Percentiles rank a stretch among this genome's conserved stretches.
These are phyloP conservation scores for Ovis aries DNA, from an alignment of 2,113 vertebrate species.

Conservation along the genomic window DNA sequence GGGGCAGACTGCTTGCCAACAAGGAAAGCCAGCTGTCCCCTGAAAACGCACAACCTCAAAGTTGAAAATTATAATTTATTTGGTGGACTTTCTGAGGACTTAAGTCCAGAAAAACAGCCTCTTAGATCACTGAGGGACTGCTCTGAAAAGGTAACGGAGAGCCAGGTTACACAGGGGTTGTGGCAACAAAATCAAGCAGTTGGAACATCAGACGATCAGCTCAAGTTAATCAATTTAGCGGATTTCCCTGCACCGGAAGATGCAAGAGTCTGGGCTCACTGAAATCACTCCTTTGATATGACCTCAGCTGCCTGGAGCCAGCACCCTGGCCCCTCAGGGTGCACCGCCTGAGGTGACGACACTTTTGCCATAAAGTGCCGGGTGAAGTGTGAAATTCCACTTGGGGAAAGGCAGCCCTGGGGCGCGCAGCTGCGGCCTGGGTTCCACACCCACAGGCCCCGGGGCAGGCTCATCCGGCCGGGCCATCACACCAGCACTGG, in stretches of 20 bases:
- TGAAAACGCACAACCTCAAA: background rate
- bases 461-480: fast-evolving
- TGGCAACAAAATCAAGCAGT: background rate
- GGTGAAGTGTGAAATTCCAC: fast-evolving
- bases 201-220: background rate
- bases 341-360: fast-evolving
- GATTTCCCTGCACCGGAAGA: background rate
- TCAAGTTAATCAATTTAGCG: background rate
- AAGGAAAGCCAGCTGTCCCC: background rate
- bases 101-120: background rate
- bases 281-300: background rate
- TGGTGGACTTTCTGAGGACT: background rate
- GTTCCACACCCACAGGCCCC: background rate
- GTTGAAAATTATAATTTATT: background rate
- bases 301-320: background rate
- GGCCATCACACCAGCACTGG: no score
- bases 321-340: background rate
- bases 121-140: background rate
- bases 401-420: background rate
- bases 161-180: background rate
- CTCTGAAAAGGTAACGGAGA: background rate
- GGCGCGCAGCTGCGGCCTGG: fast-evolving
- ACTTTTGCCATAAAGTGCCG: background rate
- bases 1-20: fast-evolving
- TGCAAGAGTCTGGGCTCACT: background rate